phyloP scores from a whole-genome alignment of 2,888 invertebrate species.

The Amphipoea lucens region DNA sequence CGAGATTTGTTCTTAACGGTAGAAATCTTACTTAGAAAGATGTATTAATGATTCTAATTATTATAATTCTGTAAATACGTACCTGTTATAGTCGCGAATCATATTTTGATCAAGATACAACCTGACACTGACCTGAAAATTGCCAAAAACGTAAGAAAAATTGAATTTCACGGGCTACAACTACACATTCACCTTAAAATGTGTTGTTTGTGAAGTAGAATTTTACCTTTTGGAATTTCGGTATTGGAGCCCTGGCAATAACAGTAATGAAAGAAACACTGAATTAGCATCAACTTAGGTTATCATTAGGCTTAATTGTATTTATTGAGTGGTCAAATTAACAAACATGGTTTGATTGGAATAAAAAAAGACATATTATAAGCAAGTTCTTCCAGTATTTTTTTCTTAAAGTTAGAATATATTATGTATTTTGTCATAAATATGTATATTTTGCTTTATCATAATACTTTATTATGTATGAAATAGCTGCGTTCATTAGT shows the following conservation, averaged over 20 bases:
- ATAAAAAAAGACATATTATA: background rate
- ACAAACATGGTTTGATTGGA: background rate
- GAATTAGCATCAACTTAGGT: constrained; percentile 2
- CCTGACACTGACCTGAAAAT: too few relatives aligned
- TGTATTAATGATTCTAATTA: too few relatives aligned
- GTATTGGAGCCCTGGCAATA: background rate
- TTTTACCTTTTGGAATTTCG: background rate
- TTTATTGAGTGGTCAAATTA: constrained; percentile 5
- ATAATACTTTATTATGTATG: constrained; percentile 1
- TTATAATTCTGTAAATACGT: too few relatives aligned
- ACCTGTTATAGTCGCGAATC: too few relatives aligned
- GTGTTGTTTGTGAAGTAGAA: background rate
- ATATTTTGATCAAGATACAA: too few relatives aligned
- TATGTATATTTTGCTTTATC: background rate
- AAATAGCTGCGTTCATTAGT: constrained; percentile 35
- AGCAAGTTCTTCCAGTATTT: background rate
- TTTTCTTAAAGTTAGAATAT: background rate
- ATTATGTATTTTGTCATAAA: constrained; percentile 7
- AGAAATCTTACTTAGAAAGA: too few relatives aligned
- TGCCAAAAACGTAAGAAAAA: too few relatives aligned
- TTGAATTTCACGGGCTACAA: too few relatives aligned
- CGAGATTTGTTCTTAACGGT: too few relatives aligned
- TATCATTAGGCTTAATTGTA: constrained; percentile 8
- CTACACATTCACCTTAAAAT: too few relatives aligned
- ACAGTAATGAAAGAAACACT: background rate